These are phyloP conservation scores for Microtus ochrogaster DNA, from an alignment of 2,113 vertebrate species.

Conservation along the genomic window DNA sequence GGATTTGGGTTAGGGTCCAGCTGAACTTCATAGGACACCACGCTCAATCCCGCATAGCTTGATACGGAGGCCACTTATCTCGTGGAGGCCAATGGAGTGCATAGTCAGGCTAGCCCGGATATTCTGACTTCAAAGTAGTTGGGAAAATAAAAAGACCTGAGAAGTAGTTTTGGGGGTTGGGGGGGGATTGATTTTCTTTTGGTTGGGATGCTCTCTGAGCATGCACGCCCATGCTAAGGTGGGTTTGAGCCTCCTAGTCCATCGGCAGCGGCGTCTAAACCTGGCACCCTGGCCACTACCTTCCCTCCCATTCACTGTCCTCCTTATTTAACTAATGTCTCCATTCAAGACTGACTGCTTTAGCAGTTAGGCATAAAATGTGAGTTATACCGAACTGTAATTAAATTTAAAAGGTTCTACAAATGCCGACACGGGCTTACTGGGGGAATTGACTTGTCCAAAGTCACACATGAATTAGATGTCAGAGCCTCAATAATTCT, in stretches of 20 bases:
- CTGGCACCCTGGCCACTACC: accelerated
- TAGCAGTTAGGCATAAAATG: not conserved
- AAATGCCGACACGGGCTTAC: not conserved
- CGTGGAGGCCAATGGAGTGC: not conserved
- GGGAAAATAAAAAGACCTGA: not conserved
- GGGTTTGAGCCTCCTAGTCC: not conserved
- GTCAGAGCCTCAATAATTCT: slow-evolving; percentile 26
- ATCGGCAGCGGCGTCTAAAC: not conserved
- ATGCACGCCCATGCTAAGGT: not conserved
- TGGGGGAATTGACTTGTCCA: not conserved
- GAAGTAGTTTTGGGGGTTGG: not conserved
- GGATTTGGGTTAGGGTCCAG: slow-evolving; percentile 31
- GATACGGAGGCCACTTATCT: not conserved
- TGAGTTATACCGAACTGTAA: not conserved
- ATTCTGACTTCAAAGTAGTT: not conserved
- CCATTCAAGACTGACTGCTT: not conserved
- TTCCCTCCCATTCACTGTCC: not conserved
- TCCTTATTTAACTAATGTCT: slow-evolving; percentile 15
- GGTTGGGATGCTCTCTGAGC: not conserved
- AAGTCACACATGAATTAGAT: not conserved
- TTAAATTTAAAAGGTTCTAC: slow-evolving; percentile 25
- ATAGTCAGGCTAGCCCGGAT: not conserved
- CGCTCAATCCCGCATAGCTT: slow-evolving; percentile 3
- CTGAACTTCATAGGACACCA: not conserved
- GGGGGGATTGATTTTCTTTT: not conserved